These are phyloP conservation scores for Pollenia labialis DNA, from an alignment of 2,888 invertebrate genomes.

Conservation along the genomic window DNA sequence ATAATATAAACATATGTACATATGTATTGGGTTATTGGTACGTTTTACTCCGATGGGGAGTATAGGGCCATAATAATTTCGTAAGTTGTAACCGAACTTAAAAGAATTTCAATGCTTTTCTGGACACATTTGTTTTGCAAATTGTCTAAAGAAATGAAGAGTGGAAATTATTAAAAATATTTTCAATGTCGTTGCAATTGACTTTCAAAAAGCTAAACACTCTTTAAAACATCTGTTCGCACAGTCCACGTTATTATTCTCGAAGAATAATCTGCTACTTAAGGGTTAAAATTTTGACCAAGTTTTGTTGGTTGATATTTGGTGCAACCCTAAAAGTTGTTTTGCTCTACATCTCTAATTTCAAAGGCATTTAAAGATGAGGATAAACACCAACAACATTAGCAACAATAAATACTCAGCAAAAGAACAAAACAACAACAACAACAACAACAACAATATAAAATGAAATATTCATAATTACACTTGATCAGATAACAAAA, in stretches of 20 bases:
- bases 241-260: constrained; percentile 1
- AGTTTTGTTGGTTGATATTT: constrained; percentile 46
- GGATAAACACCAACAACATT: constrained; percentile 53
- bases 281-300: constrained; percentile 67
- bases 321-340: constrained; percentile 45
- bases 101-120: too few relatives aligned
- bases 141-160: too few relatives aligned
- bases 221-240: constrained; percentile 20
- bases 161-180: too few relatives aligned
- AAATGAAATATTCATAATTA: constrained; percentile 70
- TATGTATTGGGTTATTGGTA: too few relatives aligned
- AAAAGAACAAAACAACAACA: constrained; percentile 1
- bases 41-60: too few relatives aligned
- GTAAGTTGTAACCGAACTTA: too few relatives aligned
- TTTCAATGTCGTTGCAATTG: too few relatives aligned
- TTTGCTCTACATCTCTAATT: constrained; percentile 49
- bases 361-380: constrained; percentile 50
- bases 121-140: too few relatives aligned
- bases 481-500: constrained; percentile 74
- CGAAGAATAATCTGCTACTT: constrained; percentile 48
- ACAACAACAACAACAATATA: not conserved
- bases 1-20: too few relatives aligned
- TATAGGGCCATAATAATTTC: too few relatives aligned
- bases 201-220: not conserved
- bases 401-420: constrained; percentile 35